Percentiles rank a stretch among this genome's conserved stretches.
Evolutionary conservation across 2,113 vertebrate species (phyloP).

Genomic region (Hypanus sabinus): DNA sequence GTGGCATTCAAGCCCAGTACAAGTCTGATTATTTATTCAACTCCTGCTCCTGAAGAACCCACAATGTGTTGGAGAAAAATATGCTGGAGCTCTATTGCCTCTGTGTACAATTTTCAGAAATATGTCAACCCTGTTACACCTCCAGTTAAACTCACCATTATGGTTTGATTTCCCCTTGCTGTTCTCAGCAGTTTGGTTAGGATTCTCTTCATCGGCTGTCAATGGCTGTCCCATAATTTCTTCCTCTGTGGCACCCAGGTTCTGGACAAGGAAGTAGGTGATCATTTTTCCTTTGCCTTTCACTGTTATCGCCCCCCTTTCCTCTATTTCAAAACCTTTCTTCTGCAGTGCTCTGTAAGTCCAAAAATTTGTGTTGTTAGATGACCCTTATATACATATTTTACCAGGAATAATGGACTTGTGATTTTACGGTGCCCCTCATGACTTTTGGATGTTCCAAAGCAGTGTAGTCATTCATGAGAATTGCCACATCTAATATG

Average conservation of each 20-base stretch:
- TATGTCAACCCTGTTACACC: background rate
- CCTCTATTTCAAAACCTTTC: constrained; percentile 56
- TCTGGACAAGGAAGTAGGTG: constrained; percentile 64
- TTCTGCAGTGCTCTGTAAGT: constrained; percentile 55
- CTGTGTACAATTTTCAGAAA: background rate
- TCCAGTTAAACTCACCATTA: background rate
- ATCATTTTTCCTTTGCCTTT: constrained; percentile 70
- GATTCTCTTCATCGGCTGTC: background rate
- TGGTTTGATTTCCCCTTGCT: constrained; percentile 12
- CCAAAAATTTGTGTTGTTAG: background rate
- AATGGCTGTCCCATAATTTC: constrained; percentile 59
- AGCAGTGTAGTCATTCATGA: background rate
- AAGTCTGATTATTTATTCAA: too few species aligned
- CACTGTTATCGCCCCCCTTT: constrained; percentile 63
- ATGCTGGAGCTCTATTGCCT: too few species aligned
- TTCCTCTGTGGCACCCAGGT: constrained; percentile 54
- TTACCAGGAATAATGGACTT: background rate
- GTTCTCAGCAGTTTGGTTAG: constrained; percentile 40
- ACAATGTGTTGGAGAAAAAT: too few species aligned
- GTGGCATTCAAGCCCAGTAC: too few species aligned
- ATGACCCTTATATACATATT: background rate
- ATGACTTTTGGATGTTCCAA: too few species aligned
- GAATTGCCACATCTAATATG: background rate
- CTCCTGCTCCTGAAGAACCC: too few species aligned
- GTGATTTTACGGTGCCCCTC: too few species aligned